Evolutionary conservation across 2,797 vertebrate genomes (phyloP).

Genomic region (Vespertilio murinus): DNA sequence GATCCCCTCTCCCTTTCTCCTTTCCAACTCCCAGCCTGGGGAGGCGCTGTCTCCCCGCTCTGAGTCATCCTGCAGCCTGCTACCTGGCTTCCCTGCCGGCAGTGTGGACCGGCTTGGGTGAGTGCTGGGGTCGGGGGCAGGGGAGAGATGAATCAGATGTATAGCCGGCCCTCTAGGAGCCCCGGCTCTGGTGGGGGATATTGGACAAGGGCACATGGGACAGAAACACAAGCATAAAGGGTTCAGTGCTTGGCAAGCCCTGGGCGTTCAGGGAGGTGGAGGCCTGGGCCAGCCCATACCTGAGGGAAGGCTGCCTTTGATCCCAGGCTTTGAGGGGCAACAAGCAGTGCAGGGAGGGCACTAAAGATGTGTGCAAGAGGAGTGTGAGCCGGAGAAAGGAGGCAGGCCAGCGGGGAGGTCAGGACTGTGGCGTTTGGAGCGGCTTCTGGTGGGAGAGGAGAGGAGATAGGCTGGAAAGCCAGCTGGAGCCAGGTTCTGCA

Average conservation of each 20-base stretch:
- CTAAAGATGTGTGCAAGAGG: not conserved
- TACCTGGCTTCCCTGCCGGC: no score
- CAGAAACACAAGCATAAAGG: not conserved
- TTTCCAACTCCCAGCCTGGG: not conserved
- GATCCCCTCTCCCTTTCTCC: not conserved
- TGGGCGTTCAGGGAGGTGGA: not conserved
- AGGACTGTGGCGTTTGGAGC: not conserved
- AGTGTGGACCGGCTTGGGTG: not conserved
- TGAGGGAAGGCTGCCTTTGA: not conserved
- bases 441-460: not conserved
- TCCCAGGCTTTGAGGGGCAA: no score
- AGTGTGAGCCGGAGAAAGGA: not conserved
- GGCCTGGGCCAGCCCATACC: not conserved
- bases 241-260: rapidly evolving
- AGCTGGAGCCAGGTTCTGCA: not conserved
- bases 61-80: not conserved
- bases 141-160: not conserved
- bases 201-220: not conserved
- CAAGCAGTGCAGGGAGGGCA: not conserved
- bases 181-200: not conserved
- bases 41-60: not conserved
- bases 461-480: not conserved
- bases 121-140: rapidly evolving
- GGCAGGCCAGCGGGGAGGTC: not conserved
- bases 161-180: not conserved